A percentile compares a stretch with the other conserved stretches of the same genome.
Evolutionary conservation across 2,797 vertebrate genomes (phyloP).

Genomic region (Linurgus olivaceus): DNA sequence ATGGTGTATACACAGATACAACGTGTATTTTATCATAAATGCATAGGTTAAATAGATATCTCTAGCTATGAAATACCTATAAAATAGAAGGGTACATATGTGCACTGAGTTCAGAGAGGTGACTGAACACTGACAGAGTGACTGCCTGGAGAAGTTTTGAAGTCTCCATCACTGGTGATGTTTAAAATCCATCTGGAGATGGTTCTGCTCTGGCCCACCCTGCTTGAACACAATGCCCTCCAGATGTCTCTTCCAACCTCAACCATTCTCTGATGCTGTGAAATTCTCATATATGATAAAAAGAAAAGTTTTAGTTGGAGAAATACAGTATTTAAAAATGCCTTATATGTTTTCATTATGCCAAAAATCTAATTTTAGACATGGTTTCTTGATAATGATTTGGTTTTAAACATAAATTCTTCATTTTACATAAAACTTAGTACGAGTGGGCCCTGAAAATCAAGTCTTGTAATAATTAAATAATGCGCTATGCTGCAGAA

Average conservation of each 20-base stretch:
- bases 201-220: background rate
- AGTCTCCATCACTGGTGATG: background rate
- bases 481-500: background rate
- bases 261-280: background rate
- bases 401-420: background rate
- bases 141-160: background rate
- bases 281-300: background rate
- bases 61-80: background rate
- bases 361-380: background rate
- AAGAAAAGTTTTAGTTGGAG: background rate
- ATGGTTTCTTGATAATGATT: background rate
- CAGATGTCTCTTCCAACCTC: background rate
- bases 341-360: background rate
- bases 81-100: fast-evolving
- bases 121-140: background rate
- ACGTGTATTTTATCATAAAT: background rate
- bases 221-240: background rate
- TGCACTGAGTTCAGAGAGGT: background rate
- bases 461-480: background rate
- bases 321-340: background rate
- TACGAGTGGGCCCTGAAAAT: background rate
- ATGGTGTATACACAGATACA: background rate
- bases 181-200: background rate
- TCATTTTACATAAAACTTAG: background rate
- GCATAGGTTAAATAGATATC: background rate